phyloP scores from a whole-genome alignment of 1,140 invertebrate genomes.

The Drosophila orena region DNA sequence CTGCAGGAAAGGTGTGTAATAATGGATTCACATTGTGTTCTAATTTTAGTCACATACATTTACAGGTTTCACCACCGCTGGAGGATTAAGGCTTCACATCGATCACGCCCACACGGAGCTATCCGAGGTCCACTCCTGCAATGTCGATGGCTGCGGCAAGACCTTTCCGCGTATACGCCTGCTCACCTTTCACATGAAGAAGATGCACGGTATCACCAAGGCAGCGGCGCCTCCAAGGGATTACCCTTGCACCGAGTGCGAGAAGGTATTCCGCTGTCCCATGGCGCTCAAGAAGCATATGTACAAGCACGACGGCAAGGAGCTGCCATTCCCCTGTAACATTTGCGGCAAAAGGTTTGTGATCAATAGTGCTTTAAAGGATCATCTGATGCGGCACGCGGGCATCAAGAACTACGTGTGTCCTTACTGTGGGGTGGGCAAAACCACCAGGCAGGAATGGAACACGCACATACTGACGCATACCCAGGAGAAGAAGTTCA shows the following conservation, averaged over 20 bases:
- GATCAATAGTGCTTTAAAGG: slow-evolving; percentile 76
- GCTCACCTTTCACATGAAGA: slow-evolving; percentile 80
- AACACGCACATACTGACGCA: slow-evolving; percentile 81
- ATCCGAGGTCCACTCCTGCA: slow-evolving; percentile 69
- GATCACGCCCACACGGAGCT: slow-evolving; percentile 77
- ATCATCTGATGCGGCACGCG: slow-evolving; percentile 80
- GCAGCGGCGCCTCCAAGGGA: slow-evolving; percentile 70
- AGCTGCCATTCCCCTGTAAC: slow-evolving; percentile 86
- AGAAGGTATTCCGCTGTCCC: slow-evolving; percentile 78
- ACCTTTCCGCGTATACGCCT: slow-evolving; percentile 75
- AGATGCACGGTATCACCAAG: slow-evolving; percentile 75
- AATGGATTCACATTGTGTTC: too few relatives aligned
- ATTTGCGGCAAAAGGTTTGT: slow-evolving; percentile 85
- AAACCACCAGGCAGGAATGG: slow-evolving; percentile 81
- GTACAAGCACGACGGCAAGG: slow-evolving; percentile 86
- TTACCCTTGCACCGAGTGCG: slow-evolving; percentile 77
- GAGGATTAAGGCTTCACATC: slow-evolving; percentile 72
- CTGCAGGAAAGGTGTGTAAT: slow-evolving; percentile 57
- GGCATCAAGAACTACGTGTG: slow-evolving; percentile 84
- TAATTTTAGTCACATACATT: too few relatives aligned
- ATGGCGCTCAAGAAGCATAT: slow-evolving; percentile 85
- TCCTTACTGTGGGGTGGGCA: slow-evolving; percentile 79
- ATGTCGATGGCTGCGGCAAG: slow-evolving; percentile 73
- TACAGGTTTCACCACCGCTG: slow-evolving; percentile 72
- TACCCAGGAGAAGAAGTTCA: slow-evolving; percentile 81